A percentile compares a stretch with the other conserved stretches of the same genome.
Conservation (phyloP, 2,797 vertebrate genomes). For the Echeneis naucrates region DNA sequence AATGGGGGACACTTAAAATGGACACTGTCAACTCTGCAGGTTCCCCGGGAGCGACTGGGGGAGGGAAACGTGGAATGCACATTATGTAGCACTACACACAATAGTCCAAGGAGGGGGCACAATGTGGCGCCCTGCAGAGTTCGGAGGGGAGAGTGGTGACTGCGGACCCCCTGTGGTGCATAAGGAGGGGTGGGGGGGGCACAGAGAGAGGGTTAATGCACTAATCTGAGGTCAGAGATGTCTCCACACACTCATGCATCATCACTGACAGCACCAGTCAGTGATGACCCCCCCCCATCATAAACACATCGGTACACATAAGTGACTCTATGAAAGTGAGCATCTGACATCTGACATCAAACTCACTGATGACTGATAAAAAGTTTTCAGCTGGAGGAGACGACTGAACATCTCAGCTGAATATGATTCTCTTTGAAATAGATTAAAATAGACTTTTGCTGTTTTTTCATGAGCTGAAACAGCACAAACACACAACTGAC, state of each 20-base stretch:
- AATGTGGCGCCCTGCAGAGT: constrained; percentile 73
- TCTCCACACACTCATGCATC: constrained; percentile 74
- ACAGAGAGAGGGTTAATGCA: constrained; percentile 82
- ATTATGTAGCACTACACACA: constrained; percentile 74
- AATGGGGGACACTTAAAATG: constrained; percentile 74
- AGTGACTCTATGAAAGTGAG: constrained; percentile 34
- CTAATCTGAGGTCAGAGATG: constrained; percentile 84
- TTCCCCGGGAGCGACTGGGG: constrained; percentile 37
- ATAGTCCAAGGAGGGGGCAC: constrained; percentile 59
- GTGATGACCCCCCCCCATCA: constrained; percentile 55
- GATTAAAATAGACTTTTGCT: constrained; percentile 6
- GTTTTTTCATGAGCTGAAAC: constrained; percentile 13
- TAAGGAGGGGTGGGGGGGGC: constrained; percentile 77
- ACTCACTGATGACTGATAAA: constrained; percentile 13
- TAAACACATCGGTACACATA: constrained; percentile 41
- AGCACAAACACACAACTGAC: not conserved
- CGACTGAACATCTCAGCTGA: not conserved
- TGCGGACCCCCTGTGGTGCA: constrained; percentile 77
- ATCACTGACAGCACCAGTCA: constrained; percentile 74
- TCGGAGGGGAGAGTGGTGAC: constrained; percentile 54
- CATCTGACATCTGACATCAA: not conserved
- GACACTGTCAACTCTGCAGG: constrained; percentile 47
- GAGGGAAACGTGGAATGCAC: constrained; percentile 47
- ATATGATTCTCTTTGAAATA: constrained; percentile 2
- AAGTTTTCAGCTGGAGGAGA: too few relatives aligned